Evolutionary conservation across 30 jellyfish, hydroid and myxozoan genomes (phyloP).

Genomic region (Turritopsis dohrnii): DNA sequence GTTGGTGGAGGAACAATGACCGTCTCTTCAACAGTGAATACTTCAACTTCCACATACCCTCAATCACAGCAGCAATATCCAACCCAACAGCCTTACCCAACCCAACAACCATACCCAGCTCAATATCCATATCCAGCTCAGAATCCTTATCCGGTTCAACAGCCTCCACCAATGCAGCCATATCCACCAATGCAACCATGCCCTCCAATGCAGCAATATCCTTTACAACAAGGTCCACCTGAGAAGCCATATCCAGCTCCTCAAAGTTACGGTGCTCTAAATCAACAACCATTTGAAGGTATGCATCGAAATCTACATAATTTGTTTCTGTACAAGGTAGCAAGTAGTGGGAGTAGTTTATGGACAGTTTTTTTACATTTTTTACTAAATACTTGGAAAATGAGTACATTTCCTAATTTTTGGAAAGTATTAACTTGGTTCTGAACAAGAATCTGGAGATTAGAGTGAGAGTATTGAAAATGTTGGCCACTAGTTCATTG

Average conservation of each 20-base stretch:
- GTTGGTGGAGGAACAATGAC: background rate
- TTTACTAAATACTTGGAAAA: too few relatives aligned
- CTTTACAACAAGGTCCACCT: background rate
- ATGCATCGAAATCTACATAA: background rate
- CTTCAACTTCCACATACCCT: background rate
- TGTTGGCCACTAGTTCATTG: too few relatives aligned
- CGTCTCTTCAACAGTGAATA: background rate
- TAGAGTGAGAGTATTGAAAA: too few relatives aligned
- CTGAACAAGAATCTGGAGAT: too few relatives aligned
- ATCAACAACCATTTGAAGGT: background rate
- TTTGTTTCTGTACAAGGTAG: too few relatives aligned
- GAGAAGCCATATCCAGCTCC: too few relatives aligned
- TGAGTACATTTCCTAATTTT: too few relatives aligned
- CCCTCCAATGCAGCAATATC: background rate
- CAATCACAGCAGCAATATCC: background rate
- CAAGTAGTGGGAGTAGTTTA: too few relatives aligned
- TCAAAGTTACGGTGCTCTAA: background rate
- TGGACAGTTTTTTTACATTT: too few relatives aligned
- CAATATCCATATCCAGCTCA: background rate
- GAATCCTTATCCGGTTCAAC: background rate
- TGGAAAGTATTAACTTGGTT: too few relatives aligned
- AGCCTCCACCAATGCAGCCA: slow-evolving; percentile 1
- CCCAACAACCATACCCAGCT: slow-evolving; percentile 9
- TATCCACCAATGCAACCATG: slow-evolving; percentile 3
- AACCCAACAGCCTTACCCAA: background rate